Percentiles rank a stretch among this genome's conserved stretches.
These are phyloP conservation scores for Puntigrus tetrazona DNA, from an alignment of 2,113 vertebrate species.

Conservation along the genomic window DNA sequence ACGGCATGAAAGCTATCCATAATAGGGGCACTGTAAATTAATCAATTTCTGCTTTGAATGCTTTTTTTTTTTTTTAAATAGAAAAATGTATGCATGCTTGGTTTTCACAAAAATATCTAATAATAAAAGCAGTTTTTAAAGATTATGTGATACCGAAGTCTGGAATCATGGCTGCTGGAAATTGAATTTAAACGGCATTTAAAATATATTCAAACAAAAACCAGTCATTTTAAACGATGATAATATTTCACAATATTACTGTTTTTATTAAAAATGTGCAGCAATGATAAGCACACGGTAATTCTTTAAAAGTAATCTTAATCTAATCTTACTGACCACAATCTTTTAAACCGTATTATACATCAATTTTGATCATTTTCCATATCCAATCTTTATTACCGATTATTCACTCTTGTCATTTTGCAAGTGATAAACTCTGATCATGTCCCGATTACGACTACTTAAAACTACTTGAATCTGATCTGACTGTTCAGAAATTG, in stretches of 20 bases:
- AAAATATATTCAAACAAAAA: neutral
- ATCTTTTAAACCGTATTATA: neutral
- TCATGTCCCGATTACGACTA: neutral
- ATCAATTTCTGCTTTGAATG: no score
- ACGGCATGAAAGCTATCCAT: no score
- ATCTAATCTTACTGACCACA: neutral
- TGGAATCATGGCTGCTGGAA: neutral
- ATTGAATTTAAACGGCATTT: no score
- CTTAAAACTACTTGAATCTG: neutral
- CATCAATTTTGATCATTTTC: neutral
- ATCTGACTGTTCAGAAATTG: neutral
- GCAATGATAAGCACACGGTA: neutral
- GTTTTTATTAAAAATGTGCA: neutral
- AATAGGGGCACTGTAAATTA: no score
- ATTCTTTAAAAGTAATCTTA: neutral
- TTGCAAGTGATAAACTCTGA: neutral
- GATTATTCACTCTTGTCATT: neutral
- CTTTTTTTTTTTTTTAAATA: no score
- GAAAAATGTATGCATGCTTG: no score
- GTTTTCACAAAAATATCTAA: neutral
- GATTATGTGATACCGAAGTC: neutral
- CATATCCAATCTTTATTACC: neutral
- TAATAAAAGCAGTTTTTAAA: neutral
- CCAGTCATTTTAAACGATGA: neutral
- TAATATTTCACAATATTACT: neutral